Evolutionary conservation across 1,140 invertebrate genomes (phyloP), one percentile per base, ranked within the genome.

Genomic region (Medauroidea extradentata): DNA sequence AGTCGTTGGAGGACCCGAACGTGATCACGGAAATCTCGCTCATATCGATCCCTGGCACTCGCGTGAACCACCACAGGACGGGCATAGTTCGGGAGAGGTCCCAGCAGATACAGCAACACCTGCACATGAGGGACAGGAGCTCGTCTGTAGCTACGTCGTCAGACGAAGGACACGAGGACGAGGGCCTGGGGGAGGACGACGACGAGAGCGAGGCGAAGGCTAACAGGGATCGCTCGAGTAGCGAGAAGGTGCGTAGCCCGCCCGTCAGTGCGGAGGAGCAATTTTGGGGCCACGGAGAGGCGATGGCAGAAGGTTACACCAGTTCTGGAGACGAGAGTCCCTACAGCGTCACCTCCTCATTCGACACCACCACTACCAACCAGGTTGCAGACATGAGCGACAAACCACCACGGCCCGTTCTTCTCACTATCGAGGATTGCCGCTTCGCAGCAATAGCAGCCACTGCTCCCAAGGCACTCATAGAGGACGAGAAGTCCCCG

Each of bases 371-470:
- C 8, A 25, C 27, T 18, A 21, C 44, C 41, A n/a, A 8, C 34
- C 4, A 13, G 11, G 51, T 24, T 14, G 23, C 42, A 27, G 53
- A 13, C 11, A 8, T 19, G 39, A 43, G 39, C 44, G n/a, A n/a
- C n/a, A n/a, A n/a, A n/a, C 44, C 50, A 23, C 62, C 44, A 19
- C 61, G 55, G 51, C 25, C 63, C 55, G 80, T 79, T 14, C 69
- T 79, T 44, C 74, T 82, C 2, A 80, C 76, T 5, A 82, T 89
- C 42, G 88, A 89, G 62, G 88, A 90, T 66, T 83, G 86, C 1
- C 87, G 87, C 52, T 90, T 90, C 44, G 87, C 87, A 0, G 84
- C 88, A 16, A 83, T 88, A 9, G 87, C 87, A 0, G 79, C 84
- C 13, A 85, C 86, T 42, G 83, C 83, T 23, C 25, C 42, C 3